Percentiles rank a stretch among this genome's conserved stretches.
Evolutionary conservation across 2,113 vertebrate genomes (phyloP).

Genomic region (Callipepla californica): DNA sequence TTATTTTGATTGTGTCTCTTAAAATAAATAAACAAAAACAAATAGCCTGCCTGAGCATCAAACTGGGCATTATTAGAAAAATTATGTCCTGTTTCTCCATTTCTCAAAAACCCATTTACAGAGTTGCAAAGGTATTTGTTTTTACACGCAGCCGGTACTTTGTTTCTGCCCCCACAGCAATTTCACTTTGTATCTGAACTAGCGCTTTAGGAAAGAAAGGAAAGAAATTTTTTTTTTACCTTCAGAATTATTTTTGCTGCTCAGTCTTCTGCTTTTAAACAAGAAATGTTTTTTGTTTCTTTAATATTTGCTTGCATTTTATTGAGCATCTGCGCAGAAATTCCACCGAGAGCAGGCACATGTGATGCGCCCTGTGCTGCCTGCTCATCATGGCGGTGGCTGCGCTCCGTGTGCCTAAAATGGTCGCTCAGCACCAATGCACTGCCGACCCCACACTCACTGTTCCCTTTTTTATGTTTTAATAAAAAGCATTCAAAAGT

Average conservation of each 20-base stretch:
- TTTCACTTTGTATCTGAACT: neutral
- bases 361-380: too few relatives aligned
- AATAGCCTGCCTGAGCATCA: conserved; percentile 36
- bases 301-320: neutral
- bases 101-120: conserved; percentile 25
- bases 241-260: neutral
- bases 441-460: too few relatives aligned
- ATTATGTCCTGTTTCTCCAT: neutral
- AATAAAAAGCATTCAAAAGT: too few relatives aligned
- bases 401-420: too few relatives aligned
- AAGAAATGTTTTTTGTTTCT: neutral
- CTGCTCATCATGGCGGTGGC: too few relatives aligned
- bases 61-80: conserved; percentile 12
- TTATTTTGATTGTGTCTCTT: conserved; percentile 39
- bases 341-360: too few relatives aligned
- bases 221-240: neutral
- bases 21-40: neutral
- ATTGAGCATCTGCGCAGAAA: neutral
- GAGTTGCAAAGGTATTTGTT: conserved; percentile 2
- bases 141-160: neutral
- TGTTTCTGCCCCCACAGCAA: conserved; percentile 10
- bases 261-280: neutral
- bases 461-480: too few relatives aligned
- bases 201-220: neutral
- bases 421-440: too few relatives aligned